These are phyloP conservation scores for Apis cerana DNA, from an alignment of 1,140 invertebrate genomes.

Conservation along the genomic window DNA sequence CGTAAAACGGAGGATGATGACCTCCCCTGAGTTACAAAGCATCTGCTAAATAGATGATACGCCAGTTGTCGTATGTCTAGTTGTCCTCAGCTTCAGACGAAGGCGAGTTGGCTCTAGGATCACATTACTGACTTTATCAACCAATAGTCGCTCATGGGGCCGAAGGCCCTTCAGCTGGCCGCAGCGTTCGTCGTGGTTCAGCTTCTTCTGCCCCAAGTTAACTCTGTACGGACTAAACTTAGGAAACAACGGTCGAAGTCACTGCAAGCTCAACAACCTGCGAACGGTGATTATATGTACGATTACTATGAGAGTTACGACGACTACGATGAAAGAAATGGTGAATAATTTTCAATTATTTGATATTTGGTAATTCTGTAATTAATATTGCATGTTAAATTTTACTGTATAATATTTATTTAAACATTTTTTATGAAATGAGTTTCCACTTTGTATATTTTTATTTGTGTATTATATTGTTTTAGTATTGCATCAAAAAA, in stretches of 20 bases:
- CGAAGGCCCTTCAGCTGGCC: constrained; percentile 41
- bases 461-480: too few species aligned
- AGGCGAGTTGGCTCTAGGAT: constrained; percentile 63
- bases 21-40: constrained; percentile 64
- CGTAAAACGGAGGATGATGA: constrained; percentile 71
- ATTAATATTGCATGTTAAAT: too few species aligned
- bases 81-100: constrained; percentile 69
- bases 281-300: constrained; percentile 56
- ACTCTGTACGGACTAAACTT: constrained; percentile 52
- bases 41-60: constrained; percentile 74
- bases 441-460: too few species aligned
- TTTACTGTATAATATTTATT: too few species aligned
- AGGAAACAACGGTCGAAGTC: constrained; percentile 63
- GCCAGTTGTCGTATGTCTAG: constrained; percentile 65
- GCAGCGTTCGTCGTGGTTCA: constrained; percentile 55
- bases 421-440: too few species aligned
- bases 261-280: constrained; percentile 57
- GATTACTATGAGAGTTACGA: constrained; percentile 72
- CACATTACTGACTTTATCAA: constrained; percentile 13
- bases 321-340: constrained; percentile 72
- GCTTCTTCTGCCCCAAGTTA: constrained; percentile 40
- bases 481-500: too few species aligned
- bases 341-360: constrained; percentile 44
- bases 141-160: constrained; percentile 46
- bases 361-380: too few species aligned